Evolutionary conservation across 2,113 vertebrate genomes (phyloP).

Genomic region (Camelus dromedarius): DNA sequence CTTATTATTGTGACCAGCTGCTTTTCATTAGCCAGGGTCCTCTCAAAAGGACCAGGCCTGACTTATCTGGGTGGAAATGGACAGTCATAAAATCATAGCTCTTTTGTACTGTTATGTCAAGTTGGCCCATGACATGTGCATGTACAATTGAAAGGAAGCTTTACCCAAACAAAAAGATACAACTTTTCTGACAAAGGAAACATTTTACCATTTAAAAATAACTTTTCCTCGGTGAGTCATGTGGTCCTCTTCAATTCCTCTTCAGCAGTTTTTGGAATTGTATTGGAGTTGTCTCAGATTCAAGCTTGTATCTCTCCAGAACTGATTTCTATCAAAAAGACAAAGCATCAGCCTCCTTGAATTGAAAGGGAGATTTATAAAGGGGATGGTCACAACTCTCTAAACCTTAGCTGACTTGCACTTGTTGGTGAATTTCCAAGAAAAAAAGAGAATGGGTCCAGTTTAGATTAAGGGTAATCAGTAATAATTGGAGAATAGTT

Average conservation of each 20-base stretch:
- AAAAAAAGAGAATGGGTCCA: not conserved
- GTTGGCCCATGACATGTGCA: not conserved
- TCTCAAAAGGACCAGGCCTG: not conserved
- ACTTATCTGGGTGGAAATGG: not conserved
- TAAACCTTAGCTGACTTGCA: not conserved
- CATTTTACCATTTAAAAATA: conserved; percentile 2
- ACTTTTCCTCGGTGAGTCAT: not conserved
- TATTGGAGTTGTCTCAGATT: not conserved
- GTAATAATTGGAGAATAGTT: not conserved
- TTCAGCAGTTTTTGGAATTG: not conserved
- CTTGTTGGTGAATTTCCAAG: not conserved
- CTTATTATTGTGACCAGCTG: not conserved
- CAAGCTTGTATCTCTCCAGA: not conserved
- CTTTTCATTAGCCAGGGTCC: not conserved
- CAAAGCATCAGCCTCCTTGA: not conserved
- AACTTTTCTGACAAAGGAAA: not conserved
- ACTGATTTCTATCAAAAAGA: conserved; percentile 32
- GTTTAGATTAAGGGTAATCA: conserved; percentile 17
- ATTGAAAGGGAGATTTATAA: conserved; percentile 20
- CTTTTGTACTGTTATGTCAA: not conserved
- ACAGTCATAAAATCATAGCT: not conserved
- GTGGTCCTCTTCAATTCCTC: not conserved
- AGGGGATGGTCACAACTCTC: not conserved
- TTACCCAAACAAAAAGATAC: not conserved
- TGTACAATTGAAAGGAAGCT: not conserved